Evolutionary conservation across 2,797 vertebrate genomes (phyloP), one percentile per base, ranked within the genome.

Genomic region (Malurus splendens): DNA sequence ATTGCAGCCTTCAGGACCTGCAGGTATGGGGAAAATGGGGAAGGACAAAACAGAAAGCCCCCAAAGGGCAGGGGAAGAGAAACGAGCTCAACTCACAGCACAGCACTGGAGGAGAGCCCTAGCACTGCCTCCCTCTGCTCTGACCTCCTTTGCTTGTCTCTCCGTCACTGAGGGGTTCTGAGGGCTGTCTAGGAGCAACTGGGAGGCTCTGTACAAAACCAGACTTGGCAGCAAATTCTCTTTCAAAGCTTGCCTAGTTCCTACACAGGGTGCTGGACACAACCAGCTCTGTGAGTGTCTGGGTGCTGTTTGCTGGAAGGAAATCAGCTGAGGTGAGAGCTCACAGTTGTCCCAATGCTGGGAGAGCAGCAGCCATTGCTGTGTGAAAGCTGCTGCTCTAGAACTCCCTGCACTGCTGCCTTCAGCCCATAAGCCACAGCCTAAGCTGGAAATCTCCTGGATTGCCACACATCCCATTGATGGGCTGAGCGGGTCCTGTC

Each of bases 1-100:
- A 97, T 99, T 99, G 97, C 99, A 99, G 86, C 99, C 99, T 97
- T 99, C 99, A 7, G 99, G 99, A 96, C 99, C 99, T 99, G 97
- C 61, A 95, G 75, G 95, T 76, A 38, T 8, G 89, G 93, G 91
- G 93, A 67, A 61, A 54, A 93, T 19, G 84, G 74, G 67, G 65
- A 66, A 54, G 62, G 83, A 62, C 42, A 39, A 72, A 87, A 96
- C 86, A 95, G 92, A 95, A 86, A 94, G 86, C 59, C 94, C 96
- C 95, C 94, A 83, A 73, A 93, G 92, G 70, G 72, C 94, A 93
- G 75, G 86, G 72, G 90, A 90, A 57, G 72, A 91, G 89, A 95
- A 89, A 77, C 1, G 24, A 60, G 48, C 61, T 91, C 82, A 83
- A 66, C 57, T 65, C 73, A 54, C 77, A 92, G 86, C 79, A 56